These are phyloP conservation scores for Melanotus villosus DNA, from an alignment of 2,888 invertebrate genomes.

Conservation along the genomic window DNA sequence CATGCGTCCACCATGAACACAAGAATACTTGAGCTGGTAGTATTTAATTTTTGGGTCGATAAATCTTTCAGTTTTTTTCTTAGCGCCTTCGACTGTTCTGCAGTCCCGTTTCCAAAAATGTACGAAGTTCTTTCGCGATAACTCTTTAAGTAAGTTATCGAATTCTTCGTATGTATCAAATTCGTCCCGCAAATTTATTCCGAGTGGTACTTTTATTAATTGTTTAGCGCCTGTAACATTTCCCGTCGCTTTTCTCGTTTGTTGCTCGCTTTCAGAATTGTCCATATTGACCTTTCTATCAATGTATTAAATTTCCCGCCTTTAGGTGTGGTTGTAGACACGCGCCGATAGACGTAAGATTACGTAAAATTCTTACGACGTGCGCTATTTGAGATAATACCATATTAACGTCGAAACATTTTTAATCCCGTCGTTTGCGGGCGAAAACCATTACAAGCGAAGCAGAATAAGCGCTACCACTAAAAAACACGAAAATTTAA, in stretches of 20 bases:
- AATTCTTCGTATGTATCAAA: conserved; percentile 34
- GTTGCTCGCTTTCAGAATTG: background rate
- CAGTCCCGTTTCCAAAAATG: conserved; percentile 33
- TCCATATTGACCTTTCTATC: background rate
- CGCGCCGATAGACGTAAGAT: conserved; percentile 15
- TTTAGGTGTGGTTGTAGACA: conserved; percentile 7
- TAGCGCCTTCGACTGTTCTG: conserved; percentile 26
- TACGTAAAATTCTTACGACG: conserved; percentile 6
- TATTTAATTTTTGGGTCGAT: conserved; percentile 35
- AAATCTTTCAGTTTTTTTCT: conserved; percentile 33
- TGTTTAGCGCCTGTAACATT: background rate
- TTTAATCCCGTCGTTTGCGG: too few relatives aligned
- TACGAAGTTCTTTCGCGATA: conserved; percentile 9
- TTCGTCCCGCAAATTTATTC: conserved; percentile 27
- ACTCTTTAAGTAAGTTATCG: conserved; percentile 15
- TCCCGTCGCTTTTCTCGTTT: background rate
- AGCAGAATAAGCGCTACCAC: too few relatives aligned
- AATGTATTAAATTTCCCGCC: conserved; percentile 13
- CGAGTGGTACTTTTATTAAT: conserved; percentile 16
- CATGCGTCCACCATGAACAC: conserved; percentile 29
- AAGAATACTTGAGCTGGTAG: conserved; percentile 33
- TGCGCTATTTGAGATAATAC: too few relatives aligned
- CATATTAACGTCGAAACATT: too few relatives aligned
- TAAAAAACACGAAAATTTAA: too few relatives aligned
- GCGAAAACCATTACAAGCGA: background rate